Evolutionary conservation across 1,140 invertebrate genomes (phyloP).

Genomic region (Bombus sibiricus): DNA sequence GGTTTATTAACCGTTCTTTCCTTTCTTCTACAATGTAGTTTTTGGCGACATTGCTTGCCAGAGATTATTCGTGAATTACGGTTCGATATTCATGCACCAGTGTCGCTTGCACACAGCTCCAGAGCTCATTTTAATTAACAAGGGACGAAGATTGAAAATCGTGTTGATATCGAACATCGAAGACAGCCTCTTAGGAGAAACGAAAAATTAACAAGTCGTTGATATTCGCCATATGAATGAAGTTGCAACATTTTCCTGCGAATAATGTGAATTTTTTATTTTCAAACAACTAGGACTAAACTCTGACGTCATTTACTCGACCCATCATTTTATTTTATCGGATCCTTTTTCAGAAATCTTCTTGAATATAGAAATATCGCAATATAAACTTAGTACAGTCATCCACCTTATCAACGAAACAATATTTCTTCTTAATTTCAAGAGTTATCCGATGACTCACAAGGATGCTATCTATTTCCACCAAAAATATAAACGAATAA

Average conservation of each 20-base stretch:
- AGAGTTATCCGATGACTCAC: background rate
- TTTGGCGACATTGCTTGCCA: background rate
- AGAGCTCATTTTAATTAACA: conserved; percentile 49
- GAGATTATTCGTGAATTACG: conserved; percentile 18
- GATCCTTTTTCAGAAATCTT: background rate
- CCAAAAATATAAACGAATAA: conserved; percentile 8
- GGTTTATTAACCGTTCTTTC: background rate
- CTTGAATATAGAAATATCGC: too few relatives aligned
- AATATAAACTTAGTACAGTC: background rate
- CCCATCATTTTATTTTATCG: too few relatives aligned
- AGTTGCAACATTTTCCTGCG: background rate
- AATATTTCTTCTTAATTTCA: background rate
- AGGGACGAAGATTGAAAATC: conserved; percentile 20
- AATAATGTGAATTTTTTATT: background rate
- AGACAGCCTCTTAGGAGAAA: background rate
- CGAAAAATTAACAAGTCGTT: background rate
- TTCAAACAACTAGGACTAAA: background rate
- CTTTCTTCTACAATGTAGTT: too few relatives aligned
- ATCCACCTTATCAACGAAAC: background rate
- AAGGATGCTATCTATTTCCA: background rate
- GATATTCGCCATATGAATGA: background rate
- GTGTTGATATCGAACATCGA: background rate
- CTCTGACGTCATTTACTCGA: background rate
- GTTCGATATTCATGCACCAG: conserved; percentile 7
- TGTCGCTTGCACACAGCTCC: background rate